These are phyloP conservation scores for Heliothis virescens DNA, from an alignment of 1,140 invertebrate genomes.

Conservation along the genomic window DNA sequence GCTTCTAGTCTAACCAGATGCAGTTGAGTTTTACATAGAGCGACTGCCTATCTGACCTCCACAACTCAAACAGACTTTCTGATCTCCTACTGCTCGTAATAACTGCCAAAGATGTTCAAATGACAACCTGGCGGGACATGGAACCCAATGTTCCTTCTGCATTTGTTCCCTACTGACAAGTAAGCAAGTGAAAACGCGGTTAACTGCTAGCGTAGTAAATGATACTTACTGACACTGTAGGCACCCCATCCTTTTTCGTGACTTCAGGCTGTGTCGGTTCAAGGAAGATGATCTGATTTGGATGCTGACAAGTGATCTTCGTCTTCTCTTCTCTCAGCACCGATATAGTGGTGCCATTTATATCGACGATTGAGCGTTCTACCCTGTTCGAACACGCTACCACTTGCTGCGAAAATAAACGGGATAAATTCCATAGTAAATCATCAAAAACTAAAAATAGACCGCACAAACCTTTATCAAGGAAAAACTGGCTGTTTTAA, in stretches of 20 bases:
- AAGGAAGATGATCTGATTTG: conserved; percentile 18
- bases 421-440: not conserved
- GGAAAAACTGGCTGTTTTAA: too few species aligned
- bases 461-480: too few species aligned
- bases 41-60: too few species aligned
- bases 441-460: not conserved
- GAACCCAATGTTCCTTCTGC: too few species aligned
- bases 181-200: too few species aligned
- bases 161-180: too few species aligned
- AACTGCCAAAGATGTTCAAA: too few species aligned
- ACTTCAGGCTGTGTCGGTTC: not conserved
- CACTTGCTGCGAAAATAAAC: conserved; percentile 65
- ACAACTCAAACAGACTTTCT: too few species aligned
- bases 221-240: conserved; percentile 29
- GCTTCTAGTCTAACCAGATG: too few species aligned
- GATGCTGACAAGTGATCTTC: conserved; percentile 57
- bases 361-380: conserved; percentile 56
- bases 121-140: too few species aligned
- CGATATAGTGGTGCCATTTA: conserved; percentile 54
- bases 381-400: conserved; percentile 69
- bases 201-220: not conserved
- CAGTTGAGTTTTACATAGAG: too few species aligned
- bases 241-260: conserved; percentile 13
- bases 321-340: conserved; percentile 55
- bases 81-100: too few species aligned